phyloP scores from a whole-genome alignment of 2,888 invertebrate genomes.

The Spisula subtruncata region DNA sequence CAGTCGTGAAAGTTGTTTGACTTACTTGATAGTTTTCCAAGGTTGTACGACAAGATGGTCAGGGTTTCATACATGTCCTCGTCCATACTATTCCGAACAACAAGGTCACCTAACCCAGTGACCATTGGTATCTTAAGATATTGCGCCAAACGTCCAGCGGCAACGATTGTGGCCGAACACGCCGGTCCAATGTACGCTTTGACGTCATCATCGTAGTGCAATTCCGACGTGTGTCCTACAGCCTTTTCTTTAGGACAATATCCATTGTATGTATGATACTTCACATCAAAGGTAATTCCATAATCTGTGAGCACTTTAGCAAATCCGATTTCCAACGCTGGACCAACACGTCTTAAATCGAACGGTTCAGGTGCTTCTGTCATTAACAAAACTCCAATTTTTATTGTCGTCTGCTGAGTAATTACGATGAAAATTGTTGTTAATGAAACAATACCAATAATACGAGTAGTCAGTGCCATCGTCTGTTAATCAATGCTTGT shows the following conservation, averaged over 20 bases:
- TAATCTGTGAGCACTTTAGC: conserved; percentile 54
- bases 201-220: conserved; percentile 65
- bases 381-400: conserved; percentile 74
- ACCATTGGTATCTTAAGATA: conserved; percentile 71
- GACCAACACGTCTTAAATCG: conserved; percentile 67
- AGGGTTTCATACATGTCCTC: conserved; percentile 73
- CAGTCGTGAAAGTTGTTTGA: not conserved
- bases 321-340: conserved; percentile 72
- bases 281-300: conserved; percentile 65
- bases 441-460: not conserved
- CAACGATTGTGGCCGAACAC: conserved; percentile 66
- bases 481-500: not conserved
- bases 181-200: conserved; percentile 73
- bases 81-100: conserved; percentile 54
- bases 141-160: conserved; percentile 69
- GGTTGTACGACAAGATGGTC: conserved; percentile 74
- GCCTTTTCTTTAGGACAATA: conserved; percentile 67
- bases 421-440: not conserved
- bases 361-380: conserved; percentile 71
- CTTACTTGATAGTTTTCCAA: conserved; percentile 76
- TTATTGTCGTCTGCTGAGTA: conserved; percentile 56
- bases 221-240: conserved; percentile 71
- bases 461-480: not conserved
- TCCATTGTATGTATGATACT: conserved; percentile 68
- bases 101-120: conserved; percentile 73